Conservation (phyloP, 1,140 invertebrate species). For the Epicauta chinensis region DNA sequence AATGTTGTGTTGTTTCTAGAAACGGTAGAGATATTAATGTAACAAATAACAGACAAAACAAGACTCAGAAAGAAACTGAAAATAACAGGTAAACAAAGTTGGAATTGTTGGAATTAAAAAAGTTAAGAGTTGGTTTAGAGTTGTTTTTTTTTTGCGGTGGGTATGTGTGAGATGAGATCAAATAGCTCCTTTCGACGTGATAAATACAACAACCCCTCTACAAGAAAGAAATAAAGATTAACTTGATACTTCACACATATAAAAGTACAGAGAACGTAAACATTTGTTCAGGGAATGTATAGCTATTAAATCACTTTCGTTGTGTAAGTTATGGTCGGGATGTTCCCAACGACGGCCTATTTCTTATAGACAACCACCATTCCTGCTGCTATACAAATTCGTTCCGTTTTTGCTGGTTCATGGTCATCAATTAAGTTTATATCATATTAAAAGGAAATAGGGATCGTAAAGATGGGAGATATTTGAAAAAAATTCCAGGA, state of each 20-base stretch:
- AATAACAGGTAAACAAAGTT: background rate
- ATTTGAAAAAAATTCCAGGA: too few species aligned
- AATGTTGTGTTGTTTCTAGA: too few species aligned
- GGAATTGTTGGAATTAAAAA: background rate
- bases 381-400: constrained; percentile 16
- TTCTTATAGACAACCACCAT: constrained; percentile 11
- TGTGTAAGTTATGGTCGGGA: constrained; percentile 19
- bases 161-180: too few species aligned
- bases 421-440: background rate
- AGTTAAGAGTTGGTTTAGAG: too few species aligned
- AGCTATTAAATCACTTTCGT: constrained; percentile 26
- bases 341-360: constrained; percentile 5
- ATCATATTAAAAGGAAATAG: background rate
- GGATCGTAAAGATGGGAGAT: too few species aligned
- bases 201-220: background rate
- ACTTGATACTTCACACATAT: constrained; percentile 19
- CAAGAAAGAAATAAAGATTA: constrained; percentile 19
- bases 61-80: too few species aligned
- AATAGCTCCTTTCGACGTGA: background rate
- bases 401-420: constrained; percentile 5
- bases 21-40: too few species aligned
- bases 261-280: constrained; percentile 23
- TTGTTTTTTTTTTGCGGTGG: too few species aligned
- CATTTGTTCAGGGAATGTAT: constrained; percentile 23
- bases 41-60: too few species aligned